Evolutionary conservation across 2,113 vertebrate species (phyloP), one percentile per base, ranked within the genome.

Genomic region (Brachypodius melanocephalos): DNA sequence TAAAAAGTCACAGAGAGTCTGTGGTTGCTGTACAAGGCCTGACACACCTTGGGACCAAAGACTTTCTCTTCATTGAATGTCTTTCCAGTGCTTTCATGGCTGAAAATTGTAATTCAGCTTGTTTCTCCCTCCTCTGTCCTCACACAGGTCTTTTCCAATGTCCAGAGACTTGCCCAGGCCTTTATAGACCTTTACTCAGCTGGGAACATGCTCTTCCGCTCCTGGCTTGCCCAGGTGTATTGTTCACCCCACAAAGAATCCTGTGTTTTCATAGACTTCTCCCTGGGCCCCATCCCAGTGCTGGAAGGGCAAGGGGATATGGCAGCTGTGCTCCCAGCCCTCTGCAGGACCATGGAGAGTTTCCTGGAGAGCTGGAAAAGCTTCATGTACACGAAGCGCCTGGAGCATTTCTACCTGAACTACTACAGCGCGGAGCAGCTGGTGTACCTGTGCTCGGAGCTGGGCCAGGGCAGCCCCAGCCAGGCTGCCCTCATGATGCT

Each of bases 401-500:
- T 88, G 2, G 85, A 97, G 46, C 89, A 98, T 89, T 99, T 99
- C 91, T 98, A 98, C 96, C 97, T 99, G 71, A 99, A 99, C 97
- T 99, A 98, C 94, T 99, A 99, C 97, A 99, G 98, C 0, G 98
- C 98, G 0, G 98, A 99, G 91, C 99, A 99, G 96, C 97, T 99
- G 90, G 98, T 99, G 32, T 99, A 97, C 88, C 84, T 99, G 85
- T 98, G 98, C 97, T 94, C 69, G 3, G 97, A 99, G 61, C 97
- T 99, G 76, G 95, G 93, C 71, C 96, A 81, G 51, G 26, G 48
- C 17, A 24, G 2, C 1, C 88, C 93, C 79, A 95, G 98, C 9
- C 96, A 98, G 10, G 96, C 97, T 6, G 98, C 98, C 72, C 97
- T 99, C 43, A 98, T 98, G 96, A 99, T 99, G 99, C 98, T 99